A percentile compares a stretch with the other conserved stretches of the same genome.
Conservation (phyloP, 2,113 vertebrate species). For the Serilophus lunatus region DNA sequence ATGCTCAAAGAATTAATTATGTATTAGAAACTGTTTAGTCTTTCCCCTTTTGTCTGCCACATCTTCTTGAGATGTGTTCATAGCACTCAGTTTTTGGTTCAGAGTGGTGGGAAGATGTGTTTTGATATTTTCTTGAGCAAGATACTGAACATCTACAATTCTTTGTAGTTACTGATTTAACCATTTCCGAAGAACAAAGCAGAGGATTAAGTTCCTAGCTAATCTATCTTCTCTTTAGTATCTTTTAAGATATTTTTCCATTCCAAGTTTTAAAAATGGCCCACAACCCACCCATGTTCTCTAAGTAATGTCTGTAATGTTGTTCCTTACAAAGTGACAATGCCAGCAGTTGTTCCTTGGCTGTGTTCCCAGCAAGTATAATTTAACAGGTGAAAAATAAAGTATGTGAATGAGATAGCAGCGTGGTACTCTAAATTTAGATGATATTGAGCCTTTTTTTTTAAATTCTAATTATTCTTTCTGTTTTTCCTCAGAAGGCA, state of each 20-base stretch:
- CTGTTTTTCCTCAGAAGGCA: neutral
- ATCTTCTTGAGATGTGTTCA: neutral
- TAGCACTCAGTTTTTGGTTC: neutral
- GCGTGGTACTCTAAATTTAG: conserved; percentile 56
- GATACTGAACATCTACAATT: neutral
- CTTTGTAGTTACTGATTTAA: conserved; percentile 10
- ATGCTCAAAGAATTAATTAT: neutral
- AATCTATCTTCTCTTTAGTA: conserved; percentile 29
- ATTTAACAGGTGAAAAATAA: conserved; percentile 69
- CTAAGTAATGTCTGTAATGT: conserved; percentile 32
- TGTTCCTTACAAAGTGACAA: conserved; percentile 10
- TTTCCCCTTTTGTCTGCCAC: neutral
- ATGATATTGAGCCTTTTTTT: neutral
- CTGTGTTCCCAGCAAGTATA: conserved; percentile 54
- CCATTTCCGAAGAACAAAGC: neutral
- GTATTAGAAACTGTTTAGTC: neutral
- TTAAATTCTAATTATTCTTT: neutral
- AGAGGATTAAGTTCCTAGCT: conserved; percentile 1
- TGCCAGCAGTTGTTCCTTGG: conserved; percentile 49
- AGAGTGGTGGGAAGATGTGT: neutral
- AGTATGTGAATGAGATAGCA: conserved; percentile 36
- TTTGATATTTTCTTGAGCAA: conserved; percentile 15
- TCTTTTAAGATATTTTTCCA: neutral
- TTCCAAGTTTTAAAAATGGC: neutral
- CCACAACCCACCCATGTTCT: neutral